phyloP scores from a whole-genome alignment of 2,797 vertebrate genomes.

The Nannoperca australis region DNA sequence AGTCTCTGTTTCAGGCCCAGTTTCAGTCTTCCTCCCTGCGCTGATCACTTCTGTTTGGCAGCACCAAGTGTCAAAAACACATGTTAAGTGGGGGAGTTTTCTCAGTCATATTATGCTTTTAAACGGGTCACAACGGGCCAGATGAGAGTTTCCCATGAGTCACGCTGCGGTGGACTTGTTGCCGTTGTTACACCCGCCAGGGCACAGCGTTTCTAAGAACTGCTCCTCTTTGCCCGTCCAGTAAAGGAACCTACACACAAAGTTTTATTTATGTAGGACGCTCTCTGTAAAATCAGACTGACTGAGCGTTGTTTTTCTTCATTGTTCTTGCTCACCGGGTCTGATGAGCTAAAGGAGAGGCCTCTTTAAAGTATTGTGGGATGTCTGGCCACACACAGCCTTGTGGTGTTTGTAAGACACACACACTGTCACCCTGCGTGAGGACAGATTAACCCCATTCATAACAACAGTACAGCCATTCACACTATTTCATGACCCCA shows the following conservation, averaged over 20 bases:
- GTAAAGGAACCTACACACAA: slow-evolving; percentile 3
- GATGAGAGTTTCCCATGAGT: slow-evolving; percentile 74
- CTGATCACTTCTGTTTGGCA: slow-evolving; percentile 21
- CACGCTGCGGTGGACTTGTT: slow-evolving; percentile 35
- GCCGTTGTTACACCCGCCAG: slow-evolving; percentile 2
- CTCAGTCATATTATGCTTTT: slow-evolving; percentile 30
- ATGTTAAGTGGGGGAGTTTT: slow-evolving; percentile 45
- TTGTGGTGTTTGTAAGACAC: slow-evolving; percentile 33
- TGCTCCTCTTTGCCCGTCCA: slow-evolving; percentile 1
- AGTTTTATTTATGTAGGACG: slow-evolving; percentile 14
- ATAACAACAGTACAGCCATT: slow-evolving; percentile 40
- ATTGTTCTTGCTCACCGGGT: slow-evolving; percentile 44
- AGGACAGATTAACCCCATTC: slow-evolving; percentile 51
- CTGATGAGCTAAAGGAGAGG: slow-evolving; percentile 31
- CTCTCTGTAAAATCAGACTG: slow-evolving; percentile 12
- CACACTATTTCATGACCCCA: slow-evolving; percentile 16
- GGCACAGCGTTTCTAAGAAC: slow-evolving; percentile 46
- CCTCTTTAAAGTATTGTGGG: slow-evolving; percentile 39
- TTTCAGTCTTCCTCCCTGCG: slow-evolving; percentile 23
- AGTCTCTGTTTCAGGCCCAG: slow-evolving; percentile 36
- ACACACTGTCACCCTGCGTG: slow-evolving; percentile 4
- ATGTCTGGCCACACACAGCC: slow-evolving; percentile 29
- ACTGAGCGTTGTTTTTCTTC: slow-evolving; percentile 23
- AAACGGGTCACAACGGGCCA: slow-evolving; percentile 31
- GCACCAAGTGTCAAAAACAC: slow-evolving; percentile 29